Conservation (phyloP, 2,113 vertebrate species). For the Carlito syrichta region DNA sequence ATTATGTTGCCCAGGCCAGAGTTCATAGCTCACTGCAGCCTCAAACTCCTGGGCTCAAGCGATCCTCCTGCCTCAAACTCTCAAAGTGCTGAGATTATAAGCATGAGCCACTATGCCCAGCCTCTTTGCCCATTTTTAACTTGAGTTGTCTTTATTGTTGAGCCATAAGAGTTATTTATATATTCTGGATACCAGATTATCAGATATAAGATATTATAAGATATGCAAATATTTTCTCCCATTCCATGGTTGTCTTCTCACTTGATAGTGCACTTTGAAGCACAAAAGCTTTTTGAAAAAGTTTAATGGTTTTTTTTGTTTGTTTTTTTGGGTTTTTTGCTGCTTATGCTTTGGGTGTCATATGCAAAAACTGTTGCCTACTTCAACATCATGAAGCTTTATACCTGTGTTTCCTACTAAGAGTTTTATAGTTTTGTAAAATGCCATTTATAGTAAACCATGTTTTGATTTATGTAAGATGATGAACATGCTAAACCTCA, state of each 20-base stretch:
- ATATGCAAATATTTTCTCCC: no score
- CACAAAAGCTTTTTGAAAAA: background rate
- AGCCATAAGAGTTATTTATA: no score
- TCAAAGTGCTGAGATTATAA: background rate
- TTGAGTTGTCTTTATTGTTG: no score
- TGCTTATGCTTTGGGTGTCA: background rate
- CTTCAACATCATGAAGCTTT: background rate
- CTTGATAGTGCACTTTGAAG: background rate
- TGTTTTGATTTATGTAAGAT: constrained; percentile 1
- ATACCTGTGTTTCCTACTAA: background rate
- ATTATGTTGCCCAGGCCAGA: background rate
- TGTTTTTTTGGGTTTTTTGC: background rate
- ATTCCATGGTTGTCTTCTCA: no score
- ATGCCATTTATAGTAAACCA: background rate
- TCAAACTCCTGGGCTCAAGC: background rate
- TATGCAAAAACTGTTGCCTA: background rate
- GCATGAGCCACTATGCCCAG: background rate
- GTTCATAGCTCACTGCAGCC: background rate
- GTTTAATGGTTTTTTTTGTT: background rate
- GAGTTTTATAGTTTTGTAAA: constrained; percentile 8
- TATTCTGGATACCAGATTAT: no score
- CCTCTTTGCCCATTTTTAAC: no score
- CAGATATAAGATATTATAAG: no score
- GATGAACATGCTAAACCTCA: background rate
- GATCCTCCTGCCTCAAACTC: background rate